phyloP scores from a whole-genome alignment of 2,797 vertebrate genomes.

The Echeneis naucrates region DNA sequence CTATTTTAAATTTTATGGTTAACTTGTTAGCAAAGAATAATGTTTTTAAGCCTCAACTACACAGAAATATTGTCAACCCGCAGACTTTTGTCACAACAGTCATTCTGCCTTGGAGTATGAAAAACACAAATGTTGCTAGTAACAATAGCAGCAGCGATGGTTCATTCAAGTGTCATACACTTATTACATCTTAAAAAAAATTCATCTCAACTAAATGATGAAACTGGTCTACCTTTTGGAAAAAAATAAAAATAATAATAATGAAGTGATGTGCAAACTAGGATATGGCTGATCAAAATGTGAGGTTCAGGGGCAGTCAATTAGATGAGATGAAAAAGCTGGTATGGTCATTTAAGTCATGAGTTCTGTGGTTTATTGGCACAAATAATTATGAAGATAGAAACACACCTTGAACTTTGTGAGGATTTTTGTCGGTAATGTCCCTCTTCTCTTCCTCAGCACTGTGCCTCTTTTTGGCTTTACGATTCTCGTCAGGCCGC shows the following conservation, averaged over 20 bases:
- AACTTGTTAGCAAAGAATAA: neutral
- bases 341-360: neutral
- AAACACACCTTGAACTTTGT: conserved; percentile 71
- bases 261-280: neutral
- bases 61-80: neutral
- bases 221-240: neutral
- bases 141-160: neutral
- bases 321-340: neutral
- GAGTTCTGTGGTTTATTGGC: conserved; percentile 2
- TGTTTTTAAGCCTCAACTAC: neutral
- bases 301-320: neutral
- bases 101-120: neutral
- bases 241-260: too few species aligned
- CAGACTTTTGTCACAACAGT: neutral
- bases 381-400: neutral
- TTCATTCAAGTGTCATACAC: neutral
- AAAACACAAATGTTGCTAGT: too few species aligned
- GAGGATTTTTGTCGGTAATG: conserved; percentile 54
- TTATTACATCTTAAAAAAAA: too few species aligned
- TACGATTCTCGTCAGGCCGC: conserved; percentile 59
- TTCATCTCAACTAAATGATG: neutral
- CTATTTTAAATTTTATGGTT: neutral
- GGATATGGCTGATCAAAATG: neutral
- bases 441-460: conserved; percentile 61
- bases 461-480: conserved; percentile 76